Conservation (phyloP, 2,888 invertebrate genomes). For the Drosophila longiperda region DNA sequence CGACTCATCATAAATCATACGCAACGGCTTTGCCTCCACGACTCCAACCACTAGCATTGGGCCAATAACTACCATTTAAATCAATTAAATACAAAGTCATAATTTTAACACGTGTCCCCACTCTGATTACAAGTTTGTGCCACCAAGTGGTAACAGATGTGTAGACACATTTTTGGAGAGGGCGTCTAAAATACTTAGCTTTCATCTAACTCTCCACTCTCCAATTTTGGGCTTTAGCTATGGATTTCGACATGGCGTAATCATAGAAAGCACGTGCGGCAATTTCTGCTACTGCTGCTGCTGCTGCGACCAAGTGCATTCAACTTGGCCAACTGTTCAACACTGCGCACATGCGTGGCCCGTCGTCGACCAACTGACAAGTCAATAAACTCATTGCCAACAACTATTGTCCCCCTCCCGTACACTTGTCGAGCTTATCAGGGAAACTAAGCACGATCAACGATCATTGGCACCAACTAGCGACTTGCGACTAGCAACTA, state of each 20-base stretch:
- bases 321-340: constrained; percentile 65
- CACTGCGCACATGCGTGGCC: constrained; percentile 67
- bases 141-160: constrained; percentile 56
- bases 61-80: constrained; percentile 68
- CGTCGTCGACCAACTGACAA: constrained; percentile 57
- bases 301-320: constrained; percentile 63
- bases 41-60: constrained; percentile 24
- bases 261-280: constrained; percentile 77
- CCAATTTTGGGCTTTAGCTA: constrained; percentile 23
- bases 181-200: constrained; percentile 6
- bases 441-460: constrained; percentile 78
- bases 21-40: constrained; percentile 10
- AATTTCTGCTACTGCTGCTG: constrained; percentile 49
- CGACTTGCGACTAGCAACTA: constrained; percentile 14
- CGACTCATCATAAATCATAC: constrained; percentile 35
- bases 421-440: constrained; percentile 63
- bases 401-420: background rate
- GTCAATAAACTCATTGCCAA: constrained; percentile 77
- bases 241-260: constrained; percentile 56
- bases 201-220: background rate
- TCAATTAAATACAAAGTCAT: constrained; percentile 56
- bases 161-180: constrained; percentile 25
- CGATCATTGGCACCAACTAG: constrained; percentile 68
- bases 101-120: constrained; percentile 45
- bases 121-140: constrained; percentile 39